These are phyloP conservation scores for Opisthograptis luteolata DNA, from an alignment of 2,888 invertebrate species.

Conservation along the genomic window DNA sequence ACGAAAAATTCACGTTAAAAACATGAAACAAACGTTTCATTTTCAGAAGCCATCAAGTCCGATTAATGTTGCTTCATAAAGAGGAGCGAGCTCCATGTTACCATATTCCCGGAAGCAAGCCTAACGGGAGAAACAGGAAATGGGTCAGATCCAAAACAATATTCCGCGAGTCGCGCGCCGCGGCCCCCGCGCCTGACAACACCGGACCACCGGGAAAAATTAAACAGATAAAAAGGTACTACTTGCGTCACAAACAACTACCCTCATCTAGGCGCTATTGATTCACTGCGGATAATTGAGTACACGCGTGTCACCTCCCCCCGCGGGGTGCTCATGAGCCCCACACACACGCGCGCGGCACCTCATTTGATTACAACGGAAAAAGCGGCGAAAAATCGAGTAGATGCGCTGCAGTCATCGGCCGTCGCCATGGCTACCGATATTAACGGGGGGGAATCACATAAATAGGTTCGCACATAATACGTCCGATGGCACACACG, in stretches of 20 bases:
- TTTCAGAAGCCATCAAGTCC: not conserved
- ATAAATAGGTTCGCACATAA: conserved; percentile 83
- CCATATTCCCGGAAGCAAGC: conserved; percentile 10
- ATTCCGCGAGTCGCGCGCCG: not conserved
- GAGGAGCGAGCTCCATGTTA: not conserved
- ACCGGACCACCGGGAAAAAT: conserved; percentile 50
- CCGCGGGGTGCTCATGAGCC: conserved; percentile 36
- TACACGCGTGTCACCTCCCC: conserved; percentile 78
- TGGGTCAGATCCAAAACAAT: conserved; percentile 41
- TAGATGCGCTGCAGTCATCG: conserved; percentile 81
- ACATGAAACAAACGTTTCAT: too few species aligned
- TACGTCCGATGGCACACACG: conserved; percentile 79
- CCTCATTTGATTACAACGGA: conserved; percentile 85
- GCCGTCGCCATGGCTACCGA: conserved; percentile 77
- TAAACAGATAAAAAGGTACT: conserved; percentile 71
- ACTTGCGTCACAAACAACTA: conserved; percentile 74
- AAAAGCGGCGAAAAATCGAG: conserved; percentile 84
- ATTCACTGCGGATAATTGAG: conserved; percentile 84
- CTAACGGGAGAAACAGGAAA: conserved; percentile 37
- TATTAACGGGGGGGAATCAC: conserved; percentile 77
- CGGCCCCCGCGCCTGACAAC: conserved; percentile 14
- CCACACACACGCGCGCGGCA: conserved; percentile 68
- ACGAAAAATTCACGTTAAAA: too few species aligned
- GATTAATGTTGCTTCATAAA: not conserved
- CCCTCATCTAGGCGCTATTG: conserved; percentile 83